These are phyloP conservation scores for Cacatua alba DNA, from an alignment of 2,113 vertebrate genomes.

Conservation along the genomic window DNA sequence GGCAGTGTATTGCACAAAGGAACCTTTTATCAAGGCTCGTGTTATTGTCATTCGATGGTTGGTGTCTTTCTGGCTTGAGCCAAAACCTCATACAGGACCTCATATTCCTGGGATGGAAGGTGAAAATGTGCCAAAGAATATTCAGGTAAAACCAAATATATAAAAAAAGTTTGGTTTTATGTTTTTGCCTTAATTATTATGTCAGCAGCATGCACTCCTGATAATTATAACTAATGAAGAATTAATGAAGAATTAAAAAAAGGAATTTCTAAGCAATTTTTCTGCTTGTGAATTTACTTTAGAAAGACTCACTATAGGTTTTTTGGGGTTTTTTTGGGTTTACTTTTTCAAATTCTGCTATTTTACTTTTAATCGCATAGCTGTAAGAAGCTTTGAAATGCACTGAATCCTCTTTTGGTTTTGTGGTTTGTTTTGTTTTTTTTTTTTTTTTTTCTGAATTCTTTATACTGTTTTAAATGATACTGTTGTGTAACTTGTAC, in stretches of 20 bases:
- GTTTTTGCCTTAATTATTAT: not conserved
- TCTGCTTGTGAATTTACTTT: not conserved
- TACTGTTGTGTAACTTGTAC: not conserved
- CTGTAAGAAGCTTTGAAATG: not conserved
- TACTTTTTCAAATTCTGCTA: not conserved
- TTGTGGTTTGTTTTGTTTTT: not conserved
- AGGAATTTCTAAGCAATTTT: not conserved
- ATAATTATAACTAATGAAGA: not conserved
- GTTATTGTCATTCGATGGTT: conserved; percentile 99
- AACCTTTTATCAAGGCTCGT: conserved; percentile 94
- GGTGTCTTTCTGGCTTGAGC: conserved; percentile 98
- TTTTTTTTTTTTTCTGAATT: not conserved
- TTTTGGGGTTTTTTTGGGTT: not conserved
- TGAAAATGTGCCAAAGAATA: conserved; percentile 97
- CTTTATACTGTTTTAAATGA: not conserved
- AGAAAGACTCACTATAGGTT: not conserved
- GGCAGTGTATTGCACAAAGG: conserved; percentile 93
- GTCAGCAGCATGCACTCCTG: not conserved
- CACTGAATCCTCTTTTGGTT: not conserved
- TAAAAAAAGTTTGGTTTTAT: not conserved
- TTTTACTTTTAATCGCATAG: not conserved
- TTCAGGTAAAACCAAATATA: conserved; percentile 85
- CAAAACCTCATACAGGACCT: conserved; percentile 87
- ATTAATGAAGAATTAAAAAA: not conserved
- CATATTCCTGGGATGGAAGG: conserved; percentile 96